Evolutionary conservation across 2,888 invertebrate species (phyloP).

Genomic region (Tupiocoris notatus): DNA sequence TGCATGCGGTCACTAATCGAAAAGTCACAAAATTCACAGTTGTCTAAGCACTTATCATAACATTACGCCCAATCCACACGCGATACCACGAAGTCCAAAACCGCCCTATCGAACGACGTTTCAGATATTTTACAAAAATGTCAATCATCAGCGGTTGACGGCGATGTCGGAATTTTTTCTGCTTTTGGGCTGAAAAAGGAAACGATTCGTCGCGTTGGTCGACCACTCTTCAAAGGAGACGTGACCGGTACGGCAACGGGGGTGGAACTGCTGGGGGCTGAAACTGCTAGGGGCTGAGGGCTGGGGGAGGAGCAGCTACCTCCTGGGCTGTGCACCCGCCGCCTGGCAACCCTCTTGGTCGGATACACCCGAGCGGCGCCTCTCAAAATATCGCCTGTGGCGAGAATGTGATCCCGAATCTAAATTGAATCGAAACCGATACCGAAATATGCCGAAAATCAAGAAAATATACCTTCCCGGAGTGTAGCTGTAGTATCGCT

Average conservation of each 20-base stretch:
- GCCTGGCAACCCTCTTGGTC: constrained; percentile 1
- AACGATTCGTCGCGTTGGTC: not conserved
- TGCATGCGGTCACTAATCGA: not conserved
- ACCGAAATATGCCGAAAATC: too few relatives aligned
- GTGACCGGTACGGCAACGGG: constrained; percentile 19
- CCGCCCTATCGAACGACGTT: not conserved
- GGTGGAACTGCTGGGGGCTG: constrained; percentile 30
- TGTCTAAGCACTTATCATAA: not conserved
- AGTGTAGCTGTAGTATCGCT: too few relatives aligned
- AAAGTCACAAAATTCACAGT: not conserved
- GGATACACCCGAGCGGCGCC: constrained; percentile 28
- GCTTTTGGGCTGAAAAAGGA: not conserved
- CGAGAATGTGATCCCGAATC: too few relatives aligned
- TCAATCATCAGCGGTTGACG: not conserved
- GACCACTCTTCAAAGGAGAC: not conserved
- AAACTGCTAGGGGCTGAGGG: constrained; percentile 11
- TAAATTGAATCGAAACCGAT: too few relatives aligned
- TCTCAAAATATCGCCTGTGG: not conserved
- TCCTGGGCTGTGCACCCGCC: constrained; percentile 17
- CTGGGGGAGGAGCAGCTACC: not conserved
- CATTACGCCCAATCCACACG: not conserved
- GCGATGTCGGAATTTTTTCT: not conserved
- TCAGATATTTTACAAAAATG: not conserved
- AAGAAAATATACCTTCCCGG: too few relatives aligned
- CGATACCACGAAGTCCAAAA: not conserved